phyloP scores from a whole-genome alignment of 2,113 vertebrate species.

The Podilymbus podiceps region DNA sequence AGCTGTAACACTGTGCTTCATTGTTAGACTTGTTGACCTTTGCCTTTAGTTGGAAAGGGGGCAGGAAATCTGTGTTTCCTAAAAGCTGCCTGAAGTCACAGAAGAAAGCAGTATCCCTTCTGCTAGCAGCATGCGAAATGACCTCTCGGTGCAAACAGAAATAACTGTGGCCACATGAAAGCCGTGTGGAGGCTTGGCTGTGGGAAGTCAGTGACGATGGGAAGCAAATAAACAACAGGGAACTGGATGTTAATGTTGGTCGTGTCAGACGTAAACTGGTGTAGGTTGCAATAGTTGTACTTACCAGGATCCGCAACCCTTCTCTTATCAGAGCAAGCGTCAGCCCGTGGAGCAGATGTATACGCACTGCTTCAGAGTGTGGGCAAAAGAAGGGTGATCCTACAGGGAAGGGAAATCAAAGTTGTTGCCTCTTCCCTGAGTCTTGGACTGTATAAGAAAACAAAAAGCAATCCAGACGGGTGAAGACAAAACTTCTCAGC shows the following conservation, averaged over 20 bases:
- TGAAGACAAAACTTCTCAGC: not conserved
- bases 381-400: not conserved
- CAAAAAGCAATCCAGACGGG: not conserved
- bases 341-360: not conserved
- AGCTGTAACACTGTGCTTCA: slow-evolving; percentile 4
- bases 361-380: not conserved
- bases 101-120: slow-evolving; percentile 34
- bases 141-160: slow-evolving; percentile 15
- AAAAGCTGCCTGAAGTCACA: slow-evolving; percentile 49
- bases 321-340: not conserved
- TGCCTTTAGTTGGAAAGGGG: slow-evolving; percentile 41
- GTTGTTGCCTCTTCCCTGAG: not conserved
- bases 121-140: not conserved
- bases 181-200: not conserved
- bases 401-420: not conserved
- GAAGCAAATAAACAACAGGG: not conserved
- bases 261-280: not conserved
- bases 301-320: not conserved
- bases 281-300: not conserved
- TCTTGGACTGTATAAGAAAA: not conserved
- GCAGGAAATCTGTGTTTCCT: slow-evolving; percentile 59
- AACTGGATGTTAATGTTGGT: not conserved
- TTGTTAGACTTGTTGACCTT: slow-evolving; percentile 44
- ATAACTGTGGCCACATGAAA: slow-evolving; percentile 8
- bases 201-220: not conserved